Evolutionary conservation across 2,113 vertebrate species (phyloP), one percentile per base, ranked within the genome.

Genomic region (Phalacrocorax pelagicus): DNA sequence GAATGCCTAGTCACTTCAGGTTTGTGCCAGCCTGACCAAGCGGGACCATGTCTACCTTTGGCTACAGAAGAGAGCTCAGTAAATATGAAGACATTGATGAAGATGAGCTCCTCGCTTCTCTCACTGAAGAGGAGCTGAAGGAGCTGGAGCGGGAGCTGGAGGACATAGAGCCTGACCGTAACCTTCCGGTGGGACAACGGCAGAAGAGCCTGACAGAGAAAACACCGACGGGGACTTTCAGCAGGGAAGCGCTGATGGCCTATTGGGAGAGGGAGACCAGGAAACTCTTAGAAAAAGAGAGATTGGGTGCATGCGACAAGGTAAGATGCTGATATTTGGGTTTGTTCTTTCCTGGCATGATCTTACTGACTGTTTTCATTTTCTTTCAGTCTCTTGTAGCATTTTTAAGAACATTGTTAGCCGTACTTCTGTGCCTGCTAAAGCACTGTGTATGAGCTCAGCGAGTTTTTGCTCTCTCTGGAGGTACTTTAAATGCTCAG

Each of bases 81-180:
- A 99, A 99, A 97, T 99, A 99, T 59, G 99, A 99, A 96, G 99
- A 99, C 36, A 98, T 99, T 21, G 99, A 99, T n/a, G 99, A 99
- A 96, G 99, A 99, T 12, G 99, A 99, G 86, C 99, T 99, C 71
- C 97, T 99, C 4, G 99, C 99, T 79, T 99, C 99, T 32, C 98
- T 99, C 85, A 98, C 99, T 18, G 98, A 99, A 1, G 99, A 99
- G 95, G 99, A 99, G 98, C 97, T 99, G 91, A 98, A 99, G 78
- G 99, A 99, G 97, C 97, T 99, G 89, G 99, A 99, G 95, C 98
- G 98, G 91, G 99, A 99, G 96, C 89, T 99, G 57, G 98, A 97
- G 21, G 99, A 99, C 97, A 99, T 99, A 59, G 99, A 99, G 63
- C 99, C 99, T 0, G 99, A 99, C 4, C 98, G 93, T 36, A 99